A percentile compares a stretch with the other conserved stretches of the same genome.
Conservation (phyloP, 2,888 invertebrate genomes). For the Coleophora flavipennella region DNA sequence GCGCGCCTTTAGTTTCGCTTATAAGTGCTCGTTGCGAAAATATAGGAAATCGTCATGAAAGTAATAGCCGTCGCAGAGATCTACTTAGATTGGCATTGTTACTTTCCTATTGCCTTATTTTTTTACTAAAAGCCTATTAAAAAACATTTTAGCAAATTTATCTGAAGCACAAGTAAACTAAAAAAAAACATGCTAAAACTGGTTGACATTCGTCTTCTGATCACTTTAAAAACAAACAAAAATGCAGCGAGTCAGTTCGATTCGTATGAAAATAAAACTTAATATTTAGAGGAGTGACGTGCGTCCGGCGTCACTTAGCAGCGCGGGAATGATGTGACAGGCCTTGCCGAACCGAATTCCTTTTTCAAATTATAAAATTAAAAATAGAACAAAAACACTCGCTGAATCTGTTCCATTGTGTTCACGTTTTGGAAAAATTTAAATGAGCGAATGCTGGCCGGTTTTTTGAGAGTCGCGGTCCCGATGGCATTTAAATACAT, state of each 20-base stretch:
- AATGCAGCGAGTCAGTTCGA: slow-evolving; percentile 56
- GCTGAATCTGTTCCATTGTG: slow-evolving; percentile 69
- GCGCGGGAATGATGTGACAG: slow-evolving; percentile 72
- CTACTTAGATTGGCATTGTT: too few species aligned
- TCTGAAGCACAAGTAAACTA: too few species aligned
- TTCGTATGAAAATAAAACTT: slow-evolving; percentile 67
- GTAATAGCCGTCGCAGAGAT: too few species aligned
- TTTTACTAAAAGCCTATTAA: too few species aligned
- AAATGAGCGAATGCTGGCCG: slow-evolving; percentile 59
- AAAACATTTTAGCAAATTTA: too few species aligned
- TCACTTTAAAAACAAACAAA: slow-evolving; percentile 37
- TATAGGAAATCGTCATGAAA: too few species aligned
- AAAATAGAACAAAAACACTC: slow-evolving; percentile 54
- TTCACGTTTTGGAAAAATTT: slow-evolving; percentile 71
- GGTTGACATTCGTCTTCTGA: slow-evolving; percentile 23
- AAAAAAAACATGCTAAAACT: too few species aligned
- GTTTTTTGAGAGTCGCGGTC: slow-evolving; percentile 61
- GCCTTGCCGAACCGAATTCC: slow-evolving; percentile 66
- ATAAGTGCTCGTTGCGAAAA: slow-evolving; percentile 12
- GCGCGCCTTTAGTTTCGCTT: slow-evolving; percentile 44
- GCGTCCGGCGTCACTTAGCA: slow-evolving; percentile 73
- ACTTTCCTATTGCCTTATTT: too few species aligned
- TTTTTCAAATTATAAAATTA: slow-evolving; percentile 61
- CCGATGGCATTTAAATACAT: slow-evolving; percentile 71
- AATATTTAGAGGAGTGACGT: slow-evolving; percentile 60